These are phyloP conservation scores for Toxostoma redivivum DNA, from an alignment of 2,113 vertebrate species.

Conservation along the genomic window DNA sequence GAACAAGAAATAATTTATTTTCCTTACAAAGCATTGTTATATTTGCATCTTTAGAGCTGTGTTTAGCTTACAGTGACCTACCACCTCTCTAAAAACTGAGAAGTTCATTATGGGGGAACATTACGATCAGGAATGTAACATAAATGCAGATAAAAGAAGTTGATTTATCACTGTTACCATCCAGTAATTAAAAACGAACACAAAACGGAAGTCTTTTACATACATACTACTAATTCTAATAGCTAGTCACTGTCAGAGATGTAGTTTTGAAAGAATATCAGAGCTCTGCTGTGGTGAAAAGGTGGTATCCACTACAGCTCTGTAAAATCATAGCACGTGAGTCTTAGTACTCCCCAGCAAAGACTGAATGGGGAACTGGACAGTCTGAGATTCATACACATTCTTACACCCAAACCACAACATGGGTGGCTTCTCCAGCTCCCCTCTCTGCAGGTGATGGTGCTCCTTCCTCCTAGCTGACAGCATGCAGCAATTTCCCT, in stretches of 20 bases:
- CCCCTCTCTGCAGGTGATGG: background rate
- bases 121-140: background rate
- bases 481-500: background rate
- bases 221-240: background rate
- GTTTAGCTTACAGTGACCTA: background rate
- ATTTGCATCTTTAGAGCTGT: background rate
- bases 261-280: background rate
- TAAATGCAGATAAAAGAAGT: background rate
- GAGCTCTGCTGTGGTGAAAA: background rate
- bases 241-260: background rate
- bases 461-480: background rate
- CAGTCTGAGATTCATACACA: background rate
- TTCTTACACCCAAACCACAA: background rate
- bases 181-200: background rate
- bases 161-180: background rate
- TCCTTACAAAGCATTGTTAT: background rate
- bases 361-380: background rate
- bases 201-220: background rate
- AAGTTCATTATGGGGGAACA: background rate
- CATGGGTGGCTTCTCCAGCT: rapidly evolving
- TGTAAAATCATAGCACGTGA: background rate
- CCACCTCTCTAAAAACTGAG: background rate
- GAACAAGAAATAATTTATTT: background rate
- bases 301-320: background rate
- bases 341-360: background rate